Base-by-base conservation (phyloP, 2,797 vertebrate species). In the Protosalanx chinensis region DNA sequence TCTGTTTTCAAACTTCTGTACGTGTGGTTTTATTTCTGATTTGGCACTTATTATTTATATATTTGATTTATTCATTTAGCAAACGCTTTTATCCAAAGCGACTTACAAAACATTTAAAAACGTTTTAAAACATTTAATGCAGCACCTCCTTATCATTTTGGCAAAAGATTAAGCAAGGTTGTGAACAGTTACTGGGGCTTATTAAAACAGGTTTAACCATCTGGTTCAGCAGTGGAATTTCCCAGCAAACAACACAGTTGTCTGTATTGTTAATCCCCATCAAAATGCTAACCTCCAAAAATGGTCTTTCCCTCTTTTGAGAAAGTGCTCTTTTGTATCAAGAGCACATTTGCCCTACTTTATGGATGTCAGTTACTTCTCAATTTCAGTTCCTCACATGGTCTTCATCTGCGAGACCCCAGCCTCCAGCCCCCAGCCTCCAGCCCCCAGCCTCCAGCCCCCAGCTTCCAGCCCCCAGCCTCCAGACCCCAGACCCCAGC, bases 181-280 rank as follows among this genome's bases (percentile, higher is more conserved):
- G 57, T n/a, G 30, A 7, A 13, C 20, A 68, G 30, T 18, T n/a
- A 41, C 53, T 64, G 37, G 49, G 41, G 18, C 33, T 73, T 5
- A 79, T 23, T 33, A n/a, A 53, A 53, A 59, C 73, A 20, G 18
- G 63, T 10, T 51, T 70, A 20, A 66, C 58, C 29, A 33, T 49
- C 32, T 61, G 56, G 63, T 41, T 60, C 12, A 20, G 33, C 16
- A 16, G 57, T 71, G 73, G 68, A 70, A 64, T 32, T 66, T 20
- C 71, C 64, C 68, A 51, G 30, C 61, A 46, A 73, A 49, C 35
- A 71, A 33, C 63, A 23, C 56, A 29, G n/a, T 2, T 16, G 7
- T 13, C 59, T 51, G 30, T 10, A 70, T 64, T 81, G 69, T 67
- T 81, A 49, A 29, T 46, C 41, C 49, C 67, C 20, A 64, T 68